Percentiles rank a stretch among this genome's conserved stretches.
Evolutionary conservation across 1,140 invertebrate genomes (phyloP).

Genomic region (Cylas formicarius): DNA sequence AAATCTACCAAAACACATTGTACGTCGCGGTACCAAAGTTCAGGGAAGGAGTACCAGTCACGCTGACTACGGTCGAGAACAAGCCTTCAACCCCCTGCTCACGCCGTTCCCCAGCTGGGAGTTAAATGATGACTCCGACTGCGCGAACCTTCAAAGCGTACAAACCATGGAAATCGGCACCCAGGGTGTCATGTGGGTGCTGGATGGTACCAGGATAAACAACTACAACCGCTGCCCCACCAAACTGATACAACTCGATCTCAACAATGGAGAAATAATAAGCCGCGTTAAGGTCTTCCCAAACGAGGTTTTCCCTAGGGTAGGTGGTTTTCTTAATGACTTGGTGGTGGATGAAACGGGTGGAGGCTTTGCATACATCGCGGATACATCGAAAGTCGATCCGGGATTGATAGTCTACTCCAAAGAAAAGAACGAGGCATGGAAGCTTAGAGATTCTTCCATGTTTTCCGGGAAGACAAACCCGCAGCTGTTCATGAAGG

Average conservation of each 20-base stretch:
- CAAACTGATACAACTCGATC: constrained; percentile 56
- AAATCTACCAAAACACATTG: constrained; percentile 38
- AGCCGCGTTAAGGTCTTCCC: constrained; percentile 52
- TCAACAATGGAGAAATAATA: constrained; percentile 50
- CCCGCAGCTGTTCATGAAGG: constrained; percentile 50
- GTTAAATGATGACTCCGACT: constrained; percentile 53
- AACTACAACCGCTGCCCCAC: constrained; percentile 48
- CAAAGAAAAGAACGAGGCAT: constrained; percentile 51
- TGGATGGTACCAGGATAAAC: constrained; percentile 55
- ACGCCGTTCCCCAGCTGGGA: constrained; percentile 60
- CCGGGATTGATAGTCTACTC: constrained; percentile 63
- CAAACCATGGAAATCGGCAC: constrained; percentile 63
- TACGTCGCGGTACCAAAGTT: constrained; percentile 42
- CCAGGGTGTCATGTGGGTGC: constrained; percentile 60
- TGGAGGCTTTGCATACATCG: constrained; percentile 56
- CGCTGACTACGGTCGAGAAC: constrained; percentile 30
- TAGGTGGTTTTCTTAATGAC: constrained; percentile 55
- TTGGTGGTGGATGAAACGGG: constrained; percentile 60
- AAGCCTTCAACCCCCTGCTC: constrained; percentile 45
- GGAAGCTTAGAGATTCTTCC: constrained; percentile 58
- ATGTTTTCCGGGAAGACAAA: constrained; percentile 53
- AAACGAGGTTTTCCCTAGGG: constrained; percentile 43
- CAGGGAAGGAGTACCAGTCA: constrained; percentile 41
- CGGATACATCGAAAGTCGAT: constrained; percentile 54
- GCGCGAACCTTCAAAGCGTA: constrained; percentile 58